phyloP scores from a whole-genome alignment of 1,140 invertebrate genomes.

The Tetramorium simillimum region DNA sequence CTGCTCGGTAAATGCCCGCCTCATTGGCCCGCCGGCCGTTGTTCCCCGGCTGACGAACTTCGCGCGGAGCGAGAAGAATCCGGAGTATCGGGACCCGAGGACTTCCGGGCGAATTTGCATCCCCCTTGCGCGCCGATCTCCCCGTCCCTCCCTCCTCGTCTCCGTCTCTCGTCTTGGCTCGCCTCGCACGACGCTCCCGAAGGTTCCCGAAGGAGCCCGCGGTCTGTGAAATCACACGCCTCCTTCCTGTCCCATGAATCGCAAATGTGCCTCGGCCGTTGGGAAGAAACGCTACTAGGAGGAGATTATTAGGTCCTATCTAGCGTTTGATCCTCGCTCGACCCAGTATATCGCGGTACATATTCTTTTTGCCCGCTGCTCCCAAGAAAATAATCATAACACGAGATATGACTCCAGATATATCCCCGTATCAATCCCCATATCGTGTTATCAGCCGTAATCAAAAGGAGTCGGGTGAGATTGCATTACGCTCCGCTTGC shows the following conservation, averaged over 20 bases:
- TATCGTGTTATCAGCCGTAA: neutral
- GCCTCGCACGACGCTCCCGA: neutral
- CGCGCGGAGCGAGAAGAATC: no score
- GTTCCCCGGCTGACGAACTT: no score
- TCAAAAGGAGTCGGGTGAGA: neutral
- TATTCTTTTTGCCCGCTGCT: neutral
- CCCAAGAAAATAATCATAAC: neutral
- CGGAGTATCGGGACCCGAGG: no score
- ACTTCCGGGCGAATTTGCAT: no score
- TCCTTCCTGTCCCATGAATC: neutral
- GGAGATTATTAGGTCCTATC: neutral
- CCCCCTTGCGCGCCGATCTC: no score
- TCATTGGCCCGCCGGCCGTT: neutral
- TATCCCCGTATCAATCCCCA: neutral
- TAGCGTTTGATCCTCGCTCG: neutral
- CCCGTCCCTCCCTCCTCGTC: no score
- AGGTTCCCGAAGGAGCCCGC: slow-evolving; percentile 15
- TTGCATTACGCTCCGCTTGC: neutral
- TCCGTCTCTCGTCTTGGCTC: no score
- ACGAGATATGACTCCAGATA: neutral
- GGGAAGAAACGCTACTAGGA: neutral
- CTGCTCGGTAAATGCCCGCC: slow-evolving; percentile 89
- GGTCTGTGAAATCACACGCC: neutral
- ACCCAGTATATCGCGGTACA: no score
- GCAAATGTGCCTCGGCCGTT: neutral